phyloP scores from a whole-genome alignment of 2,113 vertebrate genomes.

The Loxodonta africana region DNA sequence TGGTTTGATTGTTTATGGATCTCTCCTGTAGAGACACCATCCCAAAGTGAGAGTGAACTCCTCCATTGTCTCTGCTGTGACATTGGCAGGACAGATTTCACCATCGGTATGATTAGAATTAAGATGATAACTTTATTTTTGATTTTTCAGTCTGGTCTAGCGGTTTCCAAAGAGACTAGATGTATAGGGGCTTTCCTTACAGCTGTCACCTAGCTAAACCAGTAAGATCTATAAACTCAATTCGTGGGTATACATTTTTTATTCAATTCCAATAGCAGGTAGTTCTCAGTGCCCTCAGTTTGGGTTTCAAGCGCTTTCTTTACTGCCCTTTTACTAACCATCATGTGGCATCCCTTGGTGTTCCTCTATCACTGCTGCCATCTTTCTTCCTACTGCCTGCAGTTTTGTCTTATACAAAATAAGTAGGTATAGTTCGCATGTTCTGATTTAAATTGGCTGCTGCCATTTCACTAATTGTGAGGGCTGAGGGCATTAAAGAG shows the following conservation, averaged over 20 bases:
- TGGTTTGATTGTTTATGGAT: not conserved
- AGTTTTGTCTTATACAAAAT: not conserved
- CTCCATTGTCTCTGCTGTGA: not conserved
- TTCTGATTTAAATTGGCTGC: conserved; percentile 58
- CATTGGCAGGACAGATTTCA: not conserved
- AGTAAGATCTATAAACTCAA: not conserved
- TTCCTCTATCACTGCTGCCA: not conserved
- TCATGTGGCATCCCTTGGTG: not conserved
- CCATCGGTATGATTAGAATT: not conserved
- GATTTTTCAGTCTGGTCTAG: not conserved
- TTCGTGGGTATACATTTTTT: not conserved
- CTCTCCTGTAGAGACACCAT: not conserved
- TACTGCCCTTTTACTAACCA: not conserved
- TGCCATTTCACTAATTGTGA: not conserved
- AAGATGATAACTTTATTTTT: not conserved
- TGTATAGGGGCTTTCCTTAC: not conserved
- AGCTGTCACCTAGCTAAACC: not conserved
- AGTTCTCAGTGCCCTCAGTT: not conserved
- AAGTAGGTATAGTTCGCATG: conserved; percentile 17
- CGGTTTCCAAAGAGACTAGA: not conserved
- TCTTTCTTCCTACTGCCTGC: conserved; percentile 5
- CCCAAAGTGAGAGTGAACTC: not conserved
- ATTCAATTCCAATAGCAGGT: not conserved
- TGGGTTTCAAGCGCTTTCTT: conserved; percentile 8
- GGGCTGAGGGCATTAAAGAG: not conserved